Conservation (phyloP, 2,888 invertebrate genomes). For the Ectemnius lituratus region DNA sequence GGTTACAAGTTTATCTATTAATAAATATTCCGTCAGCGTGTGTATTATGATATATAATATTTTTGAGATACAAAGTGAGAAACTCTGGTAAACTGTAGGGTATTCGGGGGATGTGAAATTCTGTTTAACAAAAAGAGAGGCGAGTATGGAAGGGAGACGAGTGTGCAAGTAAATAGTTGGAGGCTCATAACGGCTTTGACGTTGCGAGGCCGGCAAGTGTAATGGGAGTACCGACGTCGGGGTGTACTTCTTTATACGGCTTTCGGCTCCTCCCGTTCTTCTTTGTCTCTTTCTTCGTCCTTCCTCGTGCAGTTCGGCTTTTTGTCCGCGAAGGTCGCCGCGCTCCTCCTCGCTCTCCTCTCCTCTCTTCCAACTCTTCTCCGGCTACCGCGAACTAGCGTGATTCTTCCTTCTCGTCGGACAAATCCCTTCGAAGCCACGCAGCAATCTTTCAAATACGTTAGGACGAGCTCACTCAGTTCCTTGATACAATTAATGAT, state of each 20-base stretch:
- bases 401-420: constrained; percentile 27
- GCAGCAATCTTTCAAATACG: too few relatives aligned
- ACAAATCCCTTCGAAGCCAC: background rate
- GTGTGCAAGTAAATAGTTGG: too few relatives aligned
- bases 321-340: constrained; percentile 53
- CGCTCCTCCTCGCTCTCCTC: constrained; percentile 41
- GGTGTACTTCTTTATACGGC: constrained; percentile 39
- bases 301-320: constrained; percentile 52
- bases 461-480: too few relatives aligned
- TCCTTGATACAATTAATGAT: too few relatives aligned
- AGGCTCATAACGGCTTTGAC: background rate
- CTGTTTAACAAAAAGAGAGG: too few relatives aligned
- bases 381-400: constrained; percentile 38
- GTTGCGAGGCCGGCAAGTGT: constrained; percentile 7
- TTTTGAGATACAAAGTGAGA: too few relatives aligned
- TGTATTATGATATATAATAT: too few relatives aligned
- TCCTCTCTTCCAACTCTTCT: constrained; percentile 30
- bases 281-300: constrained; percentile 56
- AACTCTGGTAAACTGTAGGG: too few relatives aligned
- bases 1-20: too few relatives aligned
- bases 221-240: constrained; percentile 25
- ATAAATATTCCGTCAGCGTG: too few relatives aligned
- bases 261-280: constrained; percentile 47
- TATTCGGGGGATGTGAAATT: too few relatives aligned
- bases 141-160: too few relatives aligned